Percentiles rank a stretch among this genome's conserved stretches.
phyloP scores from a whole-genome alignment of 2,797 vertebrate species.

The Zalophus californianus region DNA sequence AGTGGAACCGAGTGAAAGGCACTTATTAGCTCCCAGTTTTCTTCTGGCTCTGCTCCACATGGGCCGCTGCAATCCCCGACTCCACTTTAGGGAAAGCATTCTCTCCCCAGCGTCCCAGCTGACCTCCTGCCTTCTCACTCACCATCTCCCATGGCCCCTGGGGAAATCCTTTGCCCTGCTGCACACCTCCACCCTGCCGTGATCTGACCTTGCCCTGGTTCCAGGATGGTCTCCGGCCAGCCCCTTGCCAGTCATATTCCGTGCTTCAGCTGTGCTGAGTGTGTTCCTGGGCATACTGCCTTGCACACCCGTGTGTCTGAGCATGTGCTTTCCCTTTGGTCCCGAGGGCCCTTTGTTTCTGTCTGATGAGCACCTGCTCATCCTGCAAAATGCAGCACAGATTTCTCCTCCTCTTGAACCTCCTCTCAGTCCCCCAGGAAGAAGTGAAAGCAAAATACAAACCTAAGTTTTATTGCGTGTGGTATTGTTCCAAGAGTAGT shows the following conservation, averaged over 20 bases:
- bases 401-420: not conserved
- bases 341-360: not conserved
- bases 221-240: not conserved
- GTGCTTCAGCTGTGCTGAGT: not conserved
- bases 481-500: not conserved
- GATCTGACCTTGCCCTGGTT: not conserved
- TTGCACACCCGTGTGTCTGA: not conserved
- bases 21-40: not conserved
- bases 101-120: not conserved
- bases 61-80: accelerated
- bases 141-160: not conserved
- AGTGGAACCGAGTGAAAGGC: constrained; percentile 50
- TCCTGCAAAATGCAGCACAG: not conserved
- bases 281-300: not conserved
- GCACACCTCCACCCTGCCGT: not conserved
- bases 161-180: not conserved
- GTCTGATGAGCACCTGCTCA: not conserved
- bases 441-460: constrained; percentile 1
- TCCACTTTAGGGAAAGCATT: not conserved
- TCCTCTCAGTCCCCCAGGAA: not conserved
- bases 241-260: not conserved
- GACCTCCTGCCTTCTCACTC: not conserved
- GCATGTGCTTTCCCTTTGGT: not conserved
- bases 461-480: constrained; percentile 26
- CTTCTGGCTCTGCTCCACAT: not conserved